phyloP scores from a whole-genome alignment of 2,797 vertebrate species.

The Coluber constrictor region DNA sequence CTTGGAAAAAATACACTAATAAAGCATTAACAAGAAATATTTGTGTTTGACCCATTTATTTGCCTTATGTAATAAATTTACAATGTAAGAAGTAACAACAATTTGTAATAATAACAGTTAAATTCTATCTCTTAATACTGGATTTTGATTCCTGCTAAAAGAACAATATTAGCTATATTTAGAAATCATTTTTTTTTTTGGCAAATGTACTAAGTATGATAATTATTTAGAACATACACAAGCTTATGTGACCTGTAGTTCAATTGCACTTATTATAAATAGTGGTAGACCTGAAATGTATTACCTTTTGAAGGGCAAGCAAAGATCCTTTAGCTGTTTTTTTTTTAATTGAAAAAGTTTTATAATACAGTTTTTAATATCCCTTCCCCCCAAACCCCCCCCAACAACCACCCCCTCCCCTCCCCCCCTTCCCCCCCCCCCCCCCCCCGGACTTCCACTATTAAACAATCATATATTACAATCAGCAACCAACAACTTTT shows the following conservation, averaged over 20 bases:
- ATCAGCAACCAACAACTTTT: too few relatives aligned
- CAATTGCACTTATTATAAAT: conserved; percentile 3
- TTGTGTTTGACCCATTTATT: conserved; percentile 50
- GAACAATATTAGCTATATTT: neutral
- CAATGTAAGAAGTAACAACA: neutral
- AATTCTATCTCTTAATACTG: neutral
- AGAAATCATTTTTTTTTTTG: neutral
- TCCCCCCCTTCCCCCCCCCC: too few relatives aligned
- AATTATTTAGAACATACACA: neutral
- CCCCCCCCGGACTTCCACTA: too few relatives aligned
- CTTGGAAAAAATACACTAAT: conserved; percentile 90
- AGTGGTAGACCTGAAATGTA: conserved; percentile 19
- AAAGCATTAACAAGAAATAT: conserved; percentile 86
- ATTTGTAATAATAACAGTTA: neutral
- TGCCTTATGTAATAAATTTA: neutral
- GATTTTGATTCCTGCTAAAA: neutral
- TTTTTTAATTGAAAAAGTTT: too few relatives aligned
- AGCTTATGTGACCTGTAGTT: conserved; percentile 20
- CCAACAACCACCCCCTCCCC: too few relatives aligned
- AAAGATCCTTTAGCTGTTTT: neutral
- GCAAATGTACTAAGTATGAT: neutral
- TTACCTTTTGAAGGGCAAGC: conserved; percentile 23
- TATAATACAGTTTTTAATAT: too few relatives aligned
- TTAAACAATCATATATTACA: too few relatives aligned
- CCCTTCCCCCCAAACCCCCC: too few relatives aligned